Base-by-base conservation (phyloP, 1,140 invertebrate species). In the Conus ventricosus region DNA sequence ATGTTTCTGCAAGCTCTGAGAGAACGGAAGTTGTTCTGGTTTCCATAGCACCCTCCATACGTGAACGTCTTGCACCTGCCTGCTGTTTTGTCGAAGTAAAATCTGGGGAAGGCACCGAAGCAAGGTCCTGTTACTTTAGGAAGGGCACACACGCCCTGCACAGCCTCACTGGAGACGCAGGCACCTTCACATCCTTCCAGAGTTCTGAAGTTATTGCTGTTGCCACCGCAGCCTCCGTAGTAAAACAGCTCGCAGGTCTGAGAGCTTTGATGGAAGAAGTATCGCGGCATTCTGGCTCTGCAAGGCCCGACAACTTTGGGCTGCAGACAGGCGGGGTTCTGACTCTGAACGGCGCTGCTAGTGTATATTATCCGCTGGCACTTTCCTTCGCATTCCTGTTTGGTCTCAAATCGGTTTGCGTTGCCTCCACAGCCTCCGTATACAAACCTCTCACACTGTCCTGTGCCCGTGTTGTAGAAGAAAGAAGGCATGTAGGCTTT, bases 361-460 rank as follows among this genome's bases (percentile, higher is more conserved):
- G 80, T 11, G 51, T 27, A 20, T 13, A 39, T 3, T 39, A 75
- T 20, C 51, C 55, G 53, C 23, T 78, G 57, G 85, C 85, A 87
- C n/a, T 51, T 27, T 6, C 63, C 51, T 7, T 80, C 63, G 76
- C 76, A 71, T 96, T 97, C 84, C 95, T 94, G 92, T 63, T 95
- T 90, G 88, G 95, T 95, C 90, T 95, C 94, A 94, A 97, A 97
- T 91, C 96, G 96, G 95, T 97, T 97, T 76, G 93, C 95, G 93
- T 97, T 97, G 85, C 96, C 96, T 87, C 96, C 96, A 91, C 97
- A 97, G 85, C 97, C 97, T 3, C 97, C 96, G 89, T 96, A 97
- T 85, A 96, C 95, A 93, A 97, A 97, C 91, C 95, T 92, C 76
- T 96, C 93, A 90, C 97, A 97, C 87, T 95, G 94, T 76, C 95